These are phyloP conservation scores for Rhincodon typus DNA, from an alignment of 2,797 vertebrate species.

Conservation along the genomic window DNA sequence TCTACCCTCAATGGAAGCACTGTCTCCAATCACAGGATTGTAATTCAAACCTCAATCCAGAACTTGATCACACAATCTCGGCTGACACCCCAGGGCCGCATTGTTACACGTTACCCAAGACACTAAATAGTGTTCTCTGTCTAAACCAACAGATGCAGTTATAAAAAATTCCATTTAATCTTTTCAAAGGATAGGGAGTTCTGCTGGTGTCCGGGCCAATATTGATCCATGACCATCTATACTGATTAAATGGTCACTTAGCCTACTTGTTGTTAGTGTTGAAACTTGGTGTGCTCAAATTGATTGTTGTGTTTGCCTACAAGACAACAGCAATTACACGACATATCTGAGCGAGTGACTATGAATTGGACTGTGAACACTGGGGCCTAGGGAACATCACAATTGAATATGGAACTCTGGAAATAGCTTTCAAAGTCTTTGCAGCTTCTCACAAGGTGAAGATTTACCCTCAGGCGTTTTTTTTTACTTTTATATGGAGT, in stretches of 20 bases:
- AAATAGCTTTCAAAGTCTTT: not conserved
- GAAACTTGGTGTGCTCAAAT: not conserved
- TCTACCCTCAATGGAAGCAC: not conserved
- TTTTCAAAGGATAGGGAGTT: not conserved
- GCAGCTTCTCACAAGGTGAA: not conserved
- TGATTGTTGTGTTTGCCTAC: not conserved
- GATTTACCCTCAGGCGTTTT: not conserved
- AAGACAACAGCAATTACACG: not conserved
- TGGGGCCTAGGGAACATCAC: not conserved
- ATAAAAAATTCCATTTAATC: not conserved
- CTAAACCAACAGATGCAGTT: not conserved
- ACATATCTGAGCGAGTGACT: not conserved
- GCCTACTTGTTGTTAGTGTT: not conserved
- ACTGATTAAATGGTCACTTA: not conserved
- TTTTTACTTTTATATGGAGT: not conserved
- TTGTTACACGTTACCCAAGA: not conserved
- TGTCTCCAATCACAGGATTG: not conserved
- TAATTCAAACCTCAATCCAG: not conserved
- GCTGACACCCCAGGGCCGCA: not conserved
- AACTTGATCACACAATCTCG: not conserved
- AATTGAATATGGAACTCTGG: not conserved
- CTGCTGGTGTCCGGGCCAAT: not conserved
- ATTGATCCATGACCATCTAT: not conserved
- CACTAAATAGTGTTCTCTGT: not conserved
- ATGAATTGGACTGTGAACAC: not conserved